Conservation (phyloP, 2,113 vertebrate genomes). For the Cephalopterus ornatus region DNA sequence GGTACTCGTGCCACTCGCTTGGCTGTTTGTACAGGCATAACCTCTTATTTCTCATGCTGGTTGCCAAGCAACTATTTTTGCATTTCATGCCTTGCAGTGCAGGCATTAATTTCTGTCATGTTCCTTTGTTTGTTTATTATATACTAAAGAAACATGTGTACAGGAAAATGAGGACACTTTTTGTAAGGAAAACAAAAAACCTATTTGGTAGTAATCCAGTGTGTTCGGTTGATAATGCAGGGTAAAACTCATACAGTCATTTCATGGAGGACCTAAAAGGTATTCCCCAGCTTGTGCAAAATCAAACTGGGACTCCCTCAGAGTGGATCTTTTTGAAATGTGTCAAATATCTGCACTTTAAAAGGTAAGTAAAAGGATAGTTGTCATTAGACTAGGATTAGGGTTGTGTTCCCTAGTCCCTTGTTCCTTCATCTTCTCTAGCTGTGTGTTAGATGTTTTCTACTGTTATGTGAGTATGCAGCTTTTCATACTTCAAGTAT, state of each 20-base stretch:
- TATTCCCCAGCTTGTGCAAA: neutral
- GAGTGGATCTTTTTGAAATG: neutral
- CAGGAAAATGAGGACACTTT: neutral
- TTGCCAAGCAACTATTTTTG: conserved; percentile 67
- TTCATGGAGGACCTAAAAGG: neutral
- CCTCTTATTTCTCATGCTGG: conserved; percentile 25
- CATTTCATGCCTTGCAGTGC: conserved; percentile 21
- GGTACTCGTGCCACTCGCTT: neutral
- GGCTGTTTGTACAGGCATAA: neutral
- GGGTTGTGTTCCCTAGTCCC: neutral
- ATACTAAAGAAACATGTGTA: neutral
- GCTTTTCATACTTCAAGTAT: neutral
- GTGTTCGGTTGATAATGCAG: neutral
- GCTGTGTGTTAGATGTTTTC: neutral
- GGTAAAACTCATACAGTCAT: neutral
- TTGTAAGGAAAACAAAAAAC: neutral
- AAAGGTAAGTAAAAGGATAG: neutral
- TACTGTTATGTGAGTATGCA: neutral
- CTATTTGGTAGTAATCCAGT: neutral
- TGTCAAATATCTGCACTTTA: neutral
- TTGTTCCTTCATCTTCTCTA: neutral
- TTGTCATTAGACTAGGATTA: neutral
- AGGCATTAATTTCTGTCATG: conserved; percentile 49
- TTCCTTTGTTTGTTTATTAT: conserved; percentile 50
- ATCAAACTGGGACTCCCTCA: neutral